Evolutionary conservation across 2,888 invertebrate genomes (phyloP).

Genomic region (Heteromyza rotundicornis): DNA sequence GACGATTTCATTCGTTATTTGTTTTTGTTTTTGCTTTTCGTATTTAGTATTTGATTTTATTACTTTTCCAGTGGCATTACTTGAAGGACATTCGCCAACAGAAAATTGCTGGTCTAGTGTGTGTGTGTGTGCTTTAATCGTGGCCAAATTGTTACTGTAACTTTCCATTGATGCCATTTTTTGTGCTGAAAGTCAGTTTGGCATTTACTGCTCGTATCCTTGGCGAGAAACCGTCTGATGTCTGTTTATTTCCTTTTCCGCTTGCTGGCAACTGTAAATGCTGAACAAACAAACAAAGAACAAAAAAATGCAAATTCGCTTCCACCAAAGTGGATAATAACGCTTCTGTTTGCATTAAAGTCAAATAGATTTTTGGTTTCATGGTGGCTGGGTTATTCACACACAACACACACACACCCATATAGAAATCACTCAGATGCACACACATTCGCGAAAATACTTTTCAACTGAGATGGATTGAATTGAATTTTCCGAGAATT

Average conservation of each 20-base stretch:
- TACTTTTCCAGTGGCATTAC: neutral
- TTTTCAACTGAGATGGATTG: too few species aligned
- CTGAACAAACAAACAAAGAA: too few species aligned
- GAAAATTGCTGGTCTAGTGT: too few species aligned
- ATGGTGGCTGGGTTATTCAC: neutral
- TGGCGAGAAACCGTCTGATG: too few species aligned
- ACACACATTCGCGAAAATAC: too few species aligned
- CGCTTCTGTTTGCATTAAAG: neutral
- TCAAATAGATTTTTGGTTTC: neutral
- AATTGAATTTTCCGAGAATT: too few species aligned
- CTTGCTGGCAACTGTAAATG: neutral
- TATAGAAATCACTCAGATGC: too few species aligned
- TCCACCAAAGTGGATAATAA: neutral
- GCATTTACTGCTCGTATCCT: neutral
- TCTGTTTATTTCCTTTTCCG: neutral
- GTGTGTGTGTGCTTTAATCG: too few species aligned
- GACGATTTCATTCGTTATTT: neutral
- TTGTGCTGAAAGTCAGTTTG: neutral
- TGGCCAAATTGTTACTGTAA: too few species aligned
- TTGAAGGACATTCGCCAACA: neutral
- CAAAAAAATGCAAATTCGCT: conserved; percentile 3
- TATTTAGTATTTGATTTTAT: neutral
- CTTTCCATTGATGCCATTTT: neutral
- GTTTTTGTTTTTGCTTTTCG: neutral
- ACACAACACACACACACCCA: too few species aligned